Evolutionary conservation across 2,888 invertebrate species (phyloP), one percentile per base, ranked within the genome.

Genomic region (Eristalinus aeneus): DNA sequence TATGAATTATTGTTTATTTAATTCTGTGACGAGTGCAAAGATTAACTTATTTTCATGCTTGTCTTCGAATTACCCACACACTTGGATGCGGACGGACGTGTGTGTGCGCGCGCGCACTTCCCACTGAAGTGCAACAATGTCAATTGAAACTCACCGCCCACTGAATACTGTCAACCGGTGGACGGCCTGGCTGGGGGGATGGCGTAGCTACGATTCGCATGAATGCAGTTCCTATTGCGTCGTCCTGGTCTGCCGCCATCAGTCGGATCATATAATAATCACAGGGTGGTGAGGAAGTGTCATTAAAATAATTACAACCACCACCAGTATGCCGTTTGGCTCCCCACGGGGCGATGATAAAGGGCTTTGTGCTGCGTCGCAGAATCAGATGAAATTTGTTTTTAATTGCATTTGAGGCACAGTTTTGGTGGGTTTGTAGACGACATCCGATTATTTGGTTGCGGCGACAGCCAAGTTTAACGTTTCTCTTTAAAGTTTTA

Each of bases 1-100:
- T 86, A 82, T 74, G 74, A 86, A 71, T 78, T 82, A 86, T 86
- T 86, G 77, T 86, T 86, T 86, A 82, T 82, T 82, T 82, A 74
- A 82, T 86, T 86, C 46, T 20, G 23, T 68, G 46, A 69, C 23
- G 61, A 73, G 77, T 86, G 82, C 77, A 86, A 77, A 86, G 86
- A 86, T 82, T 86, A 82, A 82, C 46, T 74, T 82, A 64, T 74
- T 56, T 73, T 68, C 20, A 23, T 63, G 54, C 68, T 53, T 67
- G 53, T 16, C 22, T 61, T 31, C 60, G 36, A 11, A 39, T 27
- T 3, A 27, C 27, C 27, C 27, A n/a, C 39, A 39, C 39, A 39
- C 39, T 1, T 12, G 1, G 12, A n/a, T n/a, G 16, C 46, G 6
- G 2, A n/a, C 16, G 2, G 46, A 46, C n/a, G n/a, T n/a, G n/a